Conservation (phyloP, 2,797 vertebrate species). For the Botia almorhae region DNA sequence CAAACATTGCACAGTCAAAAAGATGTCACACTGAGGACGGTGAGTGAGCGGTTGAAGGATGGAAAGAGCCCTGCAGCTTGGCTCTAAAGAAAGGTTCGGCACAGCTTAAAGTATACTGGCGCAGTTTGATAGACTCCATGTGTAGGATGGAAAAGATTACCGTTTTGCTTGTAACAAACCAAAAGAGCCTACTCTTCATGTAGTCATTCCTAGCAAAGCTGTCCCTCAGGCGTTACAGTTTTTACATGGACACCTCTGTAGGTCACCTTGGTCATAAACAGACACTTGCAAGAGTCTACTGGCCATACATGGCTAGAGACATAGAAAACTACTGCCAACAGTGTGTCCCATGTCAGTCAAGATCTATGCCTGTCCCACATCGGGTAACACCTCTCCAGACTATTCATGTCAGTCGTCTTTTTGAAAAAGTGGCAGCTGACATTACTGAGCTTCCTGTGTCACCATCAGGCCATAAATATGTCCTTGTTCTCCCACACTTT, state of each 20-base stretch:
- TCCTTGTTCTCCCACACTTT: background rate
- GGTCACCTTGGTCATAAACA: too few species aligned
- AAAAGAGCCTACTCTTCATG: too few species aligned
- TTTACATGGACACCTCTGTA: too few species aligned
- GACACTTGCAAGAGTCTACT: background rate
- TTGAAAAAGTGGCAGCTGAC: constrained; percentile 15
- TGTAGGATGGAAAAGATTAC: too few species aligned
- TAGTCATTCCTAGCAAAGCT: too few species aligned
- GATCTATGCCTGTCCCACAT: background rate
- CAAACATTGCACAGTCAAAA: background rate
- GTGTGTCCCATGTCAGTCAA: background rate
- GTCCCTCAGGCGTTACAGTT: too few species aligned
- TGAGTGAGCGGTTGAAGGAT: background rate
- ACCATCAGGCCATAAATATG: constrained; percentile 7
- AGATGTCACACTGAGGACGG: constrained; percentile 2
- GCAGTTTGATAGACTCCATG: too few species aligned
- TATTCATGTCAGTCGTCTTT: background rate
- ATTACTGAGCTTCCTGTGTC: constrained; percentile 28
- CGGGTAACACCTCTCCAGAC: background rate
- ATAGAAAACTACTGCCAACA: constrained; percentile 27
- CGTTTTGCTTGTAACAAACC: too few species aligned
- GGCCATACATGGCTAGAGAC: constrained; percentile 13
- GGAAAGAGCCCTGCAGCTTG: too few species aligned
- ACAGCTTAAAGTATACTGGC: too few species aligned
- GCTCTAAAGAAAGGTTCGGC: too few species aligned